These are phyloP conservation scores for Gisinianus flammeolus DNA, from an alignment of 2,888 invertebrate species.

Conservation along the genomic window DNA sequence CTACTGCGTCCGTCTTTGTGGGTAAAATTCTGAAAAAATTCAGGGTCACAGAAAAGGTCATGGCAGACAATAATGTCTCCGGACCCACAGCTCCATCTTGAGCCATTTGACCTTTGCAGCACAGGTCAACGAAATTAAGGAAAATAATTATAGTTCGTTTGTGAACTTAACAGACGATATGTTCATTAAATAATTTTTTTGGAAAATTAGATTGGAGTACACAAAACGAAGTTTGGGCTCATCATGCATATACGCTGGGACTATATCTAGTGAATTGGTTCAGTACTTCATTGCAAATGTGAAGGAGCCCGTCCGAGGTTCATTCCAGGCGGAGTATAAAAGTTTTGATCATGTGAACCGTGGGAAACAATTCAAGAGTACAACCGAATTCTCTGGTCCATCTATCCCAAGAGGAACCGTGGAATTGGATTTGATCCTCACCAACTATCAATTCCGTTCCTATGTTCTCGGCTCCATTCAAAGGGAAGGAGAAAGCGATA, in stretches of 20 bases:
- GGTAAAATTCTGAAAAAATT: too few relatives aligned
- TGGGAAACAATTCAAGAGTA: background rate
- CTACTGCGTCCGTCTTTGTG: background rate
- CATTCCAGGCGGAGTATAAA: constrained; percentile 13
- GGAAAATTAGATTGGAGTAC: background rate
- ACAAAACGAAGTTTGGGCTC: background rate
- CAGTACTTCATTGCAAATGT: background rate
- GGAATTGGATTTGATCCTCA: background rate
- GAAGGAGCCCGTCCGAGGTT: background rate
- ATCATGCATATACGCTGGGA: background rate
- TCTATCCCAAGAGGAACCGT: background rate
- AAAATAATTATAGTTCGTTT: too few relatives aligned
- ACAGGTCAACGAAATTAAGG: too few relatives aligned
- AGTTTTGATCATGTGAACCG: background rate
- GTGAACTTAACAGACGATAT: too few relatives aligned
- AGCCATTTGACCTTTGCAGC: too few relatives aligned
- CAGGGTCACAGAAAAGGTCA: too few relatives aligned
- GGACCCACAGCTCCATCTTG: too few relatives aligned
- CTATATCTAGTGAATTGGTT: background rate
- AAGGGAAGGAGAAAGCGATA: background rate
- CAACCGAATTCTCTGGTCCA: background rate
- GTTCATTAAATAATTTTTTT: too few relatives aligned
- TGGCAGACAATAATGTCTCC: too few relatives aligned
- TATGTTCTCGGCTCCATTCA: background rate
- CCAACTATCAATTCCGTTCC: background rate